Base-by-base conservation (phyloP, 30 jellyfish, hydroid and myxozoan species). In the Nemopilema nomurai region DNA sequence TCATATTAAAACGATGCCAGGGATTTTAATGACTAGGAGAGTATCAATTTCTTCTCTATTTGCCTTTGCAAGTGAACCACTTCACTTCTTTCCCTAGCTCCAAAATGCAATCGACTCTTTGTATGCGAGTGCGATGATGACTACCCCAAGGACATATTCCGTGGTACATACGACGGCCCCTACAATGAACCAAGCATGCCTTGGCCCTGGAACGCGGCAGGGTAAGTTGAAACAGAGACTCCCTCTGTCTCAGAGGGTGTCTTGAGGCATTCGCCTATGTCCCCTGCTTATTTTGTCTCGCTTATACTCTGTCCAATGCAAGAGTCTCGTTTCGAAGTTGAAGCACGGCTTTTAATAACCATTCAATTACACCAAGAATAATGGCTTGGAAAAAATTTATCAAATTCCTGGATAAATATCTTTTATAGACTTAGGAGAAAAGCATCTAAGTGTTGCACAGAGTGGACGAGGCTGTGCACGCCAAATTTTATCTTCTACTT, bases 141-240 rank as follows among this genome's bases (percentile, higher is more conserved):
- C 73, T 88, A 29, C 62, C 74, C 88, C 69, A 80, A 80, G 67
- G 79, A 76, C 49, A 91, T 62, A 23, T 76, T 71, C 31, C 84
- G 95, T 25, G 95, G 95, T 18, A 70, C 95, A 8, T 86, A 86
- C 53, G 96, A 85, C 27, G 98, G 92, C 28, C 98, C 98, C 20
- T 93, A 93, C 57, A 88, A 92, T 57, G 98, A 93, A 66, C 98
- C 98, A 27, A 82, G 53, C 76, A 74, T 93, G 70, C 97, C 96
- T 1, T 93, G 98, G 98, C 98, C 98, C 20, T 93, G 98, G 98
- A 93, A 93, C 72, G 67, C 93, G 6, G 50, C 88, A 26, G 88
- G 89, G 96, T 88, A 75, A 62, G 95, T 17, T 13, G 0, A 49
- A 32, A 22, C 7, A 8, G 68, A 31, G 4, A 1, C 29, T 67